Percentiles rank a stretch among this genome's conserved stretches.
Evolutionary conservation across 2,113 vertebrate genomes (phyloP).

Genomic region (human): DNA sequence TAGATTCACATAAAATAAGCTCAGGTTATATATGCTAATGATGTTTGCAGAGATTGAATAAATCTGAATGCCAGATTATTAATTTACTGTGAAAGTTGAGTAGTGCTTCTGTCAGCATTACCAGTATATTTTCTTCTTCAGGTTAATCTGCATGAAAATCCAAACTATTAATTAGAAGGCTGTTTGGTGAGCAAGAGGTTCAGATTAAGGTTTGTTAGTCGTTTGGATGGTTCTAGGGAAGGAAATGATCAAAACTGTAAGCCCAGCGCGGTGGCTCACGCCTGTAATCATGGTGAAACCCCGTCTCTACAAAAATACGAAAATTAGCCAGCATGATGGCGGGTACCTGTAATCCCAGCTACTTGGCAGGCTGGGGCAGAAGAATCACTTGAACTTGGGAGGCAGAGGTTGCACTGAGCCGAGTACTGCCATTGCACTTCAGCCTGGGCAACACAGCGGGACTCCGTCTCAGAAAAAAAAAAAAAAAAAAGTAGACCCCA

Average conservation of each 20-base stretch:
- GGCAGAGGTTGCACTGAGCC: too few species aligned
- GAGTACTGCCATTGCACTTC: too few species aligned
- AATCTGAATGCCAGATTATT: not conserved
- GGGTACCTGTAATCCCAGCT: too few species aligned
- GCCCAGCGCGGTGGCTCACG: too few species aligned
- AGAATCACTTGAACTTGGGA: too few species aligned
- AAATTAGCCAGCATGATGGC: too few species aligned
- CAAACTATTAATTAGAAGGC: not conserved
- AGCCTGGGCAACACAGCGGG: too few species aligned
- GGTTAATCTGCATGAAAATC: not conserved
- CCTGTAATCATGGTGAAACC: too few species aligned
- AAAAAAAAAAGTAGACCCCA: not conserved
- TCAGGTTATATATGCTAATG: not conserved
- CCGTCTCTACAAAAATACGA: too few species aligned
- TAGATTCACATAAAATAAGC: not conserved
- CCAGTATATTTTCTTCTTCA: not conserved
- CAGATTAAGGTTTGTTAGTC: not conserved
- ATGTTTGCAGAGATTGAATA: constrained; percentile 1
- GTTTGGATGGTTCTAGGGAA: not conserved
- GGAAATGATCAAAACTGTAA: not conserved
- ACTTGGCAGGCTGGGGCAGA: too few species aligned
- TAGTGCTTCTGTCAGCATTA: not conserved
- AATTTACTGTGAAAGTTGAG: not conserved
- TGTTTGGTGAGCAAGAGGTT: not conserved
- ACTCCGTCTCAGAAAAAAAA: too few species aligned